phyloP scores from a whole-genome alignment of 2,113 vertebrate genomes.

The Oreochromis tanganicae region DNA sequence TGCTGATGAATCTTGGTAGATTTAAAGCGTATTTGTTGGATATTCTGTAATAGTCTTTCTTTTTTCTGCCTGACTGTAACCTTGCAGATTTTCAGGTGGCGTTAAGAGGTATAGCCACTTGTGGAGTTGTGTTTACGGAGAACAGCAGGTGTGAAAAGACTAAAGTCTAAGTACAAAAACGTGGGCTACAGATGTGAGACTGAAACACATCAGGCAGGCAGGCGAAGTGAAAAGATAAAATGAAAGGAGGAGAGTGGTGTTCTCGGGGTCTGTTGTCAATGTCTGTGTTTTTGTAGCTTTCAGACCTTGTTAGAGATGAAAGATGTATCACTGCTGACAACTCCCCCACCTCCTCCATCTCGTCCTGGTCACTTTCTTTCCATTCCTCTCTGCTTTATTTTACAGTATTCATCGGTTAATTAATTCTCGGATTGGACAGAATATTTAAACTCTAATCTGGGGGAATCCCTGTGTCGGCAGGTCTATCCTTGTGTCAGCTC shows the following conservation, averaged over 20 bases:
- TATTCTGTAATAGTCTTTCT: background rate
- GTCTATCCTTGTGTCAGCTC: background rate
- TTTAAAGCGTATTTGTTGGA: background rate
- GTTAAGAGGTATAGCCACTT: background rate
- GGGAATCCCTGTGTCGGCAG: background rate
- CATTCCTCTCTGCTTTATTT: background rate
- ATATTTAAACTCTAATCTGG: background rate
- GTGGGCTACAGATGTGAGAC: conserved; percentile 14
- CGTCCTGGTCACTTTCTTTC: background rate
- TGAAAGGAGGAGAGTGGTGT: conserved; percentile 36
- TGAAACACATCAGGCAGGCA: conserved; percentile 17
- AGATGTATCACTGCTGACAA: conserved; percentile 69
- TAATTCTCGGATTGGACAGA: background rate
- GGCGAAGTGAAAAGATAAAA: conserved; percentile 34
- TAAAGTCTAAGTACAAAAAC: background rate
- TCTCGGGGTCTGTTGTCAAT: conserved; percentile 58
- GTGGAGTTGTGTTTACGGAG: background rate
- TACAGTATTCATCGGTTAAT: background rate
- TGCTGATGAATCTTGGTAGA: background rate
- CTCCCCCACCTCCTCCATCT: conserved; percentile 4
- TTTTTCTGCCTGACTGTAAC: background rate
- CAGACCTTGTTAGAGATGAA: conserved; percentile 74
- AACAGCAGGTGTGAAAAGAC: conserved; percentile 7
- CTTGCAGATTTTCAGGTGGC: background rate
- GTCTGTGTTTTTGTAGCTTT: conserved; percentile 69